Percentiles rank a stretch among this genome's conserved stretches.
These are phyloP conservation scores for Spinibarbus caldwelli DNA, from an alignment of 2,797 vertebrate genomes.

Conservation along the genomic window DNA sequence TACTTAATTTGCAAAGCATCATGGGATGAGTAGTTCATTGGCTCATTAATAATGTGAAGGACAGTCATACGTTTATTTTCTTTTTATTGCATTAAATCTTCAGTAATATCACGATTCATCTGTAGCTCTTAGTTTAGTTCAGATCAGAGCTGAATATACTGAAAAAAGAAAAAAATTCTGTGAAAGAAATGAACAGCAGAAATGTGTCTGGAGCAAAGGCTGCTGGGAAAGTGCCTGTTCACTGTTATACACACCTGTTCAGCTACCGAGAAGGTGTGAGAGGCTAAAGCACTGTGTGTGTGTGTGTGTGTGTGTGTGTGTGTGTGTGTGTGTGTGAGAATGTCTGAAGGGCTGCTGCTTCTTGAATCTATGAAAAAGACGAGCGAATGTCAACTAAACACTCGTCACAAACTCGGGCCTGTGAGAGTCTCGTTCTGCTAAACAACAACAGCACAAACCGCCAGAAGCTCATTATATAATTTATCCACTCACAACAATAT, in stretches of 20 bases:
- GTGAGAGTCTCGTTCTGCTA: not conserved
- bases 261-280: not conserved
- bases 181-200: not conserved
- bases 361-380: not conserved
- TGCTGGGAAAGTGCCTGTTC: not conserved
- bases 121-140: not conserved
- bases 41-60: not conserved
- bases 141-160: not conserved
- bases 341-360: conserved; percentile 22
- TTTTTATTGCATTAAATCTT: not conserved
- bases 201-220: not conserved
- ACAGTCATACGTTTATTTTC: no score
- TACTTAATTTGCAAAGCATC: not conserved
- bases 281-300: not conserved
- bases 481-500: not conserved
- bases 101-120: not conserved
- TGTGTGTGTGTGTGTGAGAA: not conserved
- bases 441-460: conserved; percentile 2
- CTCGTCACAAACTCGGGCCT: conserved; percentile 1
- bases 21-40: not conserved
- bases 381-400: conserved; percentile 13
- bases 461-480: conserved; percentile 30
- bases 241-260: not conserved
- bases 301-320: not conserved
- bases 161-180: not conserved